Evolutionary conservation across 2,113 vertebrate genomes (phyloP), one percentile per base, ranked within the genome.

Genomic region (Plecotus auritus): DNA sequence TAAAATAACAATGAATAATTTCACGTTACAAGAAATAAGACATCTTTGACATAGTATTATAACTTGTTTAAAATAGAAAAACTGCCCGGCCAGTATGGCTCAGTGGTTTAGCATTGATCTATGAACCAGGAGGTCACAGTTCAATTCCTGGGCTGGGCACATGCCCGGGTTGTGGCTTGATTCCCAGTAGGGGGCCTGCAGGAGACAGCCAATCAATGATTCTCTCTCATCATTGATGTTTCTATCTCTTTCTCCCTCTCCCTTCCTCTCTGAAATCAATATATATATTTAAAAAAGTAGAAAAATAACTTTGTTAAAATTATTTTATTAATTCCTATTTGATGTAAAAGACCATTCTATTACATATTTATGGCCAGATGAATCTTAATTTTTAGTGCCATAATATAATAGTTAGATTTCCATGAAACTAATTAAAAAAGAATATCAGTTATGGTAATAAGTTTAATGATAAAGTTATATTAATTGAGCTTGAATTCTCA

Each of bases 341-440:
- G 64, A 47, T 81, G 14, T 91, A 93, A 96, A 95, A 95, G 73
- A 2, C 23, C 18, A 28, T 94, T 97, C 22, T 94, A 92, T 91
- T 83, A 92, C 94, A 88, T 85, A 93, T 18, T 70, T 37, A 95
- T 67, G 74, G 90, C 81, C 76, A 87, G 37, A 80, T 54, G 0
- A 37, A 72, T 78, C 59, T 94, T 94, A 90, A 88, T 96, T 98
- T 97, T 72, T 96, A 72, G 0, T 88, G 92, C 64, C 54, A 59
- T 93, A 67, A 4, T 42, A 10, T 92, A 40, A 56, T 70, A 91
- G 3, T 51, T 92, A 7, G 0, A 86, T 86, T 95, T 89, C 12
- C 56, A 37, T 90, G 37, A 12, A 49, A 66, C 40, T 70, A 96
- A 32, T 64, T 90, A 74, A 42, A 89, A 82, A 61, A 56, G 5